These are phyloP conservation scores for Mycetomoellerius zeteki DNA, from an alignment of 1,140 invertebrate species.

Conservation along the genomic window DNA sequence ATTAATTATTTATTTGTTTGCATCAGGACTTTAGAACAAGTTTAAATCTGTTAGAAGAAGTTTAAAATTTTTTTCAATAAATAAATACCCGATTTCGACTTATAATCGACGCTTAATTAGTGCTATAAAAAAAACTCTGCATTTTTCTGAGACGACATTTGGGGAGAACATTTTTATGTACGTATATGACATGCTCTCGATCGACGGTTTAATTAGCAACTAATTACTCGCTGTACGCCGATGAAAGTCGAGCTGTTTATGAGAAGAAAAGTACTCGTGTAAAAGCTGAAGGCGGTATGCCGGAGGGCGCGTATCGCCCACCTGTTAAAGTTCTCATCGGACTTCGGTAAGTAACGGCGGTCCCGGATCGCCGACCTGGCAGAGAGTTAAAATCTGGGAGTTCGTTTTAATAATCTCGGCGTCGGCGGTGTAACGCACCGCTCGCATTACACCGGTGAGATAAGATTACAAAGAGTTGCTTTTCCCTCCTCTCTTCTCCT, in stretches of 20 bases:
- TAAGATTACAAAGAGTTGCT: conserved; percentile 44
- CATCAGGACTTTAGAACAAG: background rate
- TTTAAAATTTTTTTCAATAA: background rate
- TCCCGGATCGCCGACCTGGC: background rate
- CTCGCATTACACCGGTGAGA: conserved; percentile 31
- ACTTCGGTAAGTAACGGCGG: conserved; percentile 43
- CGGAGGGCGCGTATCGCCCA: conserved; percentile 42
- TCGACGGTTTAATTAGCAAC: conserved; percentile 19
- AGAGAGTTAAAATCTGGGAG: conserved; percentile 48
- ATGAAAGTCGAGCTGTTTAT: conserved; percentile 55
- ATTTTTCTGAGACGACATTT: conserved; percentile 23
- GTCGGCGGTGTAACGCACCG: conserved; percentile 35
- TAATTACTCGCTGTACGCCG: background rate
- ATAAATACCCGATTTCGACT: background rate
- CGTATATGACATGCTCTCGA: background rate
- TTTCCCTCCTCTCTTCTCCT: background rate
- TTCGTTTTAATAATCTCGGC: conserved; percentile 62
- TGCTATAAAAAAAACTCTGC: background rate
- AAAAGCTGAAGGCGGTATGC: conserved; percentile 3
- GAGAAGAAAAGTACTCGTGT: conserved; percentile 18
- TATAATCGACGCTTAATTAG: background rate
- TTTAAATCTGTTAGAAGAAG: background rate
- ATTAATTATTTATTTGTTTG: background rate
- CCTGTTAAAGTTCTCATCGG: conserved; percentile 60
- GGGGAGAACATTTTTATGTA: background rate